Evolutionary conservation across 2,888 invertebrate species (phyloP).

Genomic region (Zhuqinia jingwanae): DNA sequence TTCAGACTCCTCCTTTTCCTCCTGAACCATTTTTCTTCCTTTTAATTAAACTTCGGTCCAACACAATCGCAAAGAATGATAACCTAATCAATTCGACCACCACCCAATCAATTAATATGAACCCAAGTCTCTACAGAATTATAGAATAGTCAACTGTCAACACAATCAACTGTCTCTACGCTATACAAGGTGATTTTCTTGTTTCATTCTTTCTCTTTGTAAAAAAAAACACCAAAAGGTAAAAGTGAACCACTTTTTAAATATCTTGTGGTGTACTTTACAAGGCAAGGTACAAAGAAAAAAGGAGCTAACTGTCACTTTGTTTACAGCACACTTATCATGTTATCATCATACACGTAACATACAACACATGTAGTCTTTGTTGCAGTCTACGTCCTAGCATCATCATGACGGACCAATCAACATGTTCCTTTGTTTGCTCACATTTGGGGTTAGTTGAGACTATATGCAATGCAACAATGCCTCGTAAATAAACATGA

Average conservation of each 20-base stretch:
- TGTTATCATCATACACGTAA: too few relatives aligned
- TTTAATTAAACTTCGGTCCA: background rate
- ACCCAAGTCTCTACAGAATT: too few relatives aligned
- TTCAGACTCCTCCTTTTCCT: background rate
- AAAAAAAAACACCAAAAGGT: too few relatives aligned
- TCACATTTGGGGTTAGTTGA: background rate
- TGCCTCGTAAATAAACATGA: too few relatives aligned
- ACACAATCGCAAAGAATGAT: background rate
- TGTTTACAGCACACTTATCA: background rate
- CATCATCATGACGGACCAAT: background rate
- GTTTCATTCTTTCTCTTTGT: too few relatives aligned
- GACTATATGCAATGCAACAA: background rate
- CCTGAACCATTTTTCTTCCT: slow-evolving; percentile 1
- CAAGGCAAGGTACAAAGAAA: background rate
- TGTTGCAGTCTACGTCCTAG: background rate
- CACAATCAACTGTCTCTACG: too few relatives aligned
- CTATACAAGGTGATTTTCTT: too few relatives aligned
- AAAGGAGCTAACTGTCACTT: background rate
- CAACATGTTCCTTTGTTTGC: background rate
- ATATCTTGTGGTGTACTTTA: background rate
- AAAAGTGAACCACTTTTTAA: background rate
- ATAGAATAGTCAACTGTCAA: too few relatives aligned
- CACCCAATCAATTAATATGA: too few relatives aligned
- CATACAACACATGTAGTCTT: background rate
- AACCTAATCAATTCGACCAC: background rate